Conservation (phyloP, 2,113 vertebrate species). For the Tachuris rubrigastra region DNA sequence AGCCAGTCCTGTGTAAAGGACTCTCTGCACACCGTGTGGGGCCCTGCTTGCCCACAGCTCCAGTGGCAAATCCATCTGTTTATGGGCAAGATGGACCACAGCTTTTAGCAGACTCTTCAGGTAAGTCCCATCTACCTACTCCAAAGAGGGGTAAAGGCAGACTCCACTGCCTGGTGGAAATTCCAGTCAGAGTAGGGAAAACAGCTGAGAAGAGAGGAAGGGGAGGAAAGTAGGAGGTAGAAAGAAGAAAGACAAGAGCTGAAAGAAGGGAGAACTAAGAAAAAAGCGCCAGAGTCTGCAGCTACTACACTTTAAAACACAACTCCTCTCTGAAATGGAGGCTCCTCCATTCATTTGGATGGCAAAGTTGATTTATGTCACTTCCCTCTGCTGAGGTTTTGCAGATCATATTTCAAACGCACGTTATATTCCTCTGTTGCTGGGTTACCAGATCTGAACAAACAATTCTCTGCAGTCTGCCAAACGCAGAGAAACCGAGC, state of each 20-base stretch:
- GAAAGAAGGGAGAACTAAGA: not conserved
- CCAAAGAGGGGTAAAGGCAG: not conserved
- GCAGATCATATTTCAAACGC: conserved; percentile 54
- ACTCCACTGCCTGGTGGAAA: not conserved
- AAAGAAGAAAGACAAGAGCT: not conserved
- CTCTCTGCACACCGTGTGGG: fast-evolving
- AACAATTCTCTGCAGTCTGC: conserved; percentile 55
- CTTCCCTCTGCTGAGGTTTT: conserved; percentile 18
- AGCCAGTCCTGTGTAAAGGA: not conserved
- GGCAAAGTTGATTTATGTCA: conserved; percentile 3
- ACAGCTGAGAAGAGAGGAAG: not conserved
- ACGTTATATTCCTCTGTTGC: conserved; percentile 47
- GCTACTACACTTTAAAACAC: not conserved
- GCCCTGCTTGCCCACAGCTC: not conserved
- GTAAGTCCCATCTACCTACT: not conserved
- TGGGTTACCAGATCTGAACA: conserved; percentile 60
- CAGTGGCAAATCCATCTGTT: not conserved
- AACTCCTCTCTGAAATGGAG: not conserved
- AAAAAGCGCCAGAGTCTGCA: not conserved
- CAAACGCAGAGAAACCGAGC: conserved; percentile 51
- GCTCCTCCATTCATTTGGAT: not conserved
- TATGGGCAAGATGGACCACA: not conserved
- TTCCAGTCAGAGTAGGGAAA: not conserved
- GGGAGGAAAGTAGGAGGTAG: not conserved
- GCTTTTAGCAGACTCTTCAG: not conserved